These are phyloP conservation scores for Smittia aterrima DNA, from an alignment of 2,888 invertebrate genomes.

Conservation along the genomic window DNA sequence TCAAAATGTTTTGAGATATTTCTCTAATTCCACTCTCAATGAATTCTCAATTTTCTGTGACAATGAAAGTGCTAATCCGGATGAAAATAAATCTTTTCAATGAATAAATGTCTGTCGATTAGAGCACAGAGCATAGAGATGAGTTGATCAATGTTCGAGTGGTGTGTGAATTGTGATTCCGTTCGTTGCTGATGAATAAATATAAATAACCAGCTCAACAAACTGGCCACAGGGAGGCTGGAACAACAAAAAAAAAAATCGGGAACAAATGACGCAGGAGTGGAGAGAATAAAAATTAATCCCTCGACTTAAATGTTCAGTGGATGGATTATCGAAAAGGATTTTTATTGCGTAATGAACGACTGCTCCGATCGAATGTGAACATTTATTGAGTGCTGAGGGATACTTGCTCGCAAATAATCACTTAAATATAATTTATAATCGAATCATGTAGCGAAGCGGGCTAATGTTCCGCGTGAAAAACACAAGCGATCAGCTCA, in stretches of 20 bases:
- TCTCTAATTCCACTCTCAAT: background rate
- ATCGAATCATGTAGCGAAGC: background rate
- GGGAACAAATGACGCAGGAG: background rate
- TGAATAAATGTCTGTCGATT: background rate
- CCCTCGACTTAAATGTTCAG: background rate
- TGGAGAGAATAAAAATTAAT: conserved; percentile 3
- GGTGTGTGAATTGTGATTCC: background rate
- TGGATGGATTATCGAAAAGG: background rate
- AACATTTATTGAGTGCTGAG: background rate
- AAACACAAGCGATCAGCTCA: background rate
- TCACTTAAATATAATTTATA: background rate
- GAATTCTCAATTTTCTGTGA: background rate
- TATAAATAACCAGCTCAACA: background rate
- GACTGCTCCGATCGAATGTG: background rate
- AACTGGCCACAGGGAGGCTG: background rate
- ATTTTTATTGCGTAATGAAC: background rate
- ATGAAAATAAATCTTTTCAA: background rate
- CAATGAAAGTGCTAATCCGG: conserved; percentile 6
- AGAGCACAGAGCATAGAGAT: background rate
- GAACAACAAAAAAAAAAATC: background rate
- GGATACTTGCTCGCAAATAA: background rate
- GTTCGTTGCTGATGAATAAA: background rate
- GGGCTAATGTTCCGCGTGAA: background rate
- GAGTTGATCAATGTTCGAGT: background rate
- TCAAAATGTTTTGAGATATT: too few species aligned